Percentiles rank a stretch among this genome's conserved stretches.
phyloP scores from a whole-genome alignment of 2,113 vertebrate genomes.

The Sphaerodactylus townsendi region DNA sequence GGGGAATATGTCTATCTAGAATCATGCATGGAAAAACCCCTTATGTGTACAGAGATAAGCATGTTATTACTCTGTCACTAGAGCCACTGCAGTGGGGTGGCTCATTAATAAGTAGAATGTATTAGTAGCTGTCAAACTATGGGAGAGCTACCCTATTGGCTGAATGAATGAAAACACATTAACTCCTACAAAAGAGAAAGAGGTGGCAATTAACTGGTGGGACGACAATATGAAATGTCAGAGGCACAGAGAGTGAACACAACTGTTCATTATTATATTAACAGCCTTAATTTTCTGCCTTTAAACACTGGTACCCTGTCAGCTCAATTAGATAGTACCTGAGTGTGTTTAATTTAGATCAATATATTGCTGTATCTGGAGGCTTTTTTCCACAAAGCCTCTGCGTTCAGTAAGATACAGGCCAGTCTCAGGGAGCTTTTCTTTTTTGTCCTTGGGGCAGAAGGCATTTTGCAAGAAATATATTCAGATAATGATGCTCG shows the following conservation, averaged over 20 bases:
- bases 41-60: background rate
- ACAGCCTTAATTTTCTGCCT: slow-evolving; percentile 71
- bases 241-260: slow-evolving; percentile 65
- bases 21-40: background rate
- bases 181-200: slow-evolving; percentile 60
- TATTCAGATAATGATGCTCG: slow-evolving; percentile 49
- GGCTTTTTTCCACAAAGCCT: slow-evolving; percentile 34
- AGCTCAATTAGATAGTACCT: slow-evolving; percentile 57
- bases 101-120: slow-evolving; percentile 63
- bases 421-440: slow-evolving; percentile 13
- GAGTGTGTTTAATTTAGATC: slow-evolving; percentile 67
- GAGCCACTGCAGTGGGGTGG: background rate
- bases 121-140: slow-evolving; percentile 56
- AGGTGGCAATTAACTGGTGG: slow-evolving; percentile 63
- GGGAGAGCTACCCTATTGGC: slow-evolving; percentile 56
- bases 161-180: slow-evolving; percentile 63
- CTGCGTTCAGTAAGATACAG: background rate
- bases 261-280: slow-evolving; percentile 73
- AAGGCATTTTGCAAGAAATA: slow-evolving; percentile 44
- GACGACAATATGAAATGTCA: slow-evolving; percentile 70
- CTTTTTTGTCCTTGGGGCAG: slow-evolving; percentile 51
- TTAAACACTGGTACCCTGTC: slow-evolving; percentile 68
- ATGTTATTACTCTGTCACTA: slow-evolving; percentile 32
- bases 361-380: slow-evolving; percentile 56
- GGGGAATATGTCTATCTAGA: background rate